Evolutionary conservation across 2,888 invertebrate species (phyloP), one percentile per base, ranked within the genome.

Genomic region (Drosophila imparisetae): DNA sequence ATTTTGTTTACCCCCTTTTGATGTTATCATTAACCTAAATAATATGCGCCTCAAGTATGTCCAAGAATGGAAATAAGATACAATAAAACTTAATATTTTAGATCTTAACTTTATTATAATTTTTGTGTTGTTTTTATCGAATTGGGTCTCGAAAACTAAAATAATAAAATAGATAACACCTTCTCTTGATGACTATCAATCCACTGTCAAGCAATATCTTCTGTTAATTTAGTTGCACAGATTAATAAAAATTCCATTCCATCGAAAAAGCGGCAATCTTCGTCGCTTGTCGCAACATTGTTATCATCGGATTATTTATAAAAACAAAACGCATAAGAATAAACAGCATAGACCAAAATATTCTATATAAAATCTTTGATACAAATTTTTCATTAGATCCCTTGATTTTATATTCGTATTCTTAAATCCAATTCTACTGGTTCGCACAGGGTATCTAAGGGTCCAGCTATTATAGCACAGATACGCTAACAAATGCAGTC

Each of bases 171-270:
- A 21, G 2, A 11, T 11, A 6, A 6, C 15, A 34, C 15, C 34
- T 42, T 11, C 42, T 42, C n/a, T 6, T 10, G 42, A 6, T 21
- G 11, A 21, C 2, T 0, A 21, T 13, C 5, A 42, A 21, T 21
- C 3, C 42, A n/a, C 0, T 10, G 2, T 0, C 1, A n/a, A 42
- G 6, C 11, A 13, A n/a, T n/a, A n/a, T n/a, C 0, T 40, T n/a
- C 11, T 11, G 2, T 40, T n/a, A 5, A 0, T 1, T 11, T 5
- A n/a, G 11, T 11, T 40, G n/a, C 5, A 2, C 0, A 40, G 0
- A n/a, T 6, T 21, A 6, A 21, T 21, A 1, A 6, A 21, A 42
- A 13, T 21, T 21, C 4, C 4, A 21, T 45, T 13, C 42, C 13
- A 13, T 3, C 13, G 21, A 4, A 21, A 45, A 42, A 6, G 3